Evolutionary conservation across 2,888 invertebrate genomes (phyloP).

Genomic region (Pterostichus madidus): DNA sequence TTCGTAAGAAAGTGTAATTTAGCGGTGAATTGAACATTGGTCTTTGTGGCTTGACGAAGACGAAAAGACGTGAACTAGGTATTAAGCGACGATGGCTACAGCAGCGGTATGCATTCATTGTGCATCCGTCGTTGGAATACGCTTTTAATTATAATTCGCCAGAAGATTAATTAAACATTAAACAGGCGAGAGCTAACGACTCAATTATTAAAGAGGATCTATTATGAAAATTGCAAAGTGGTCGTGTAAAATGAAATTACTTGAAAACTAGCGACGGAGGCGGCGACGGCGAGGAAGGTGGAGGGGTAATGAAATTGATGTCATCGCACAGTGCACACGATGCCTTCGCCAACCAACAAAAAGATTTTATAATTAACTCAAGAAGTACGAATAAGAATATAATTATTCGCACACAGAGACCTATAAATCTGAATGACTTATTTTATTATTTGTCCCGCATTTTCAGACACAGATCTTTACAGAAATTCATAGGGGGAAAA

Average conservation of each 20-base stretch:
- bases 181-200: slow-evolving; percentile 59
- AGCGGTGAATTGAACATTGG: slow-evolving; percentile 11
- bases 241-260: slow-evolving; percentile 63
- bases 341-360: slow-evolving; percentile 19
- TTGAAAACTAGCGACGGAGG: slow-evolving; percentile 53
- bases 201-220: slow-evolving; percentile 63
- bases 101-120: slow-evolving; percentile 46
- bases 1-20: slow-evolving; percentile 17
- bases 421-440: slow-evolving; percentile 17
- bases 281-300: neutral
- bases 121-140: slow-evolving; percentile 57
- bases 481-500: too few relatives aligned
- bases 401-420: slow-evolving; percentile 6
- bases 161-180: slow-evolving; percentile 63
- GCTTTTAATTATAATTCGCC: slow-evolving; percentile 63
- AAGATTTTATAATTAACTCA: slow-evolving; percentile 53
- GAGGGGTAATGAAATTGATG: slow-evolving; percentile 60
- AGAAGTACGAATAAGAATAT: slow-evolving; percentile 45
- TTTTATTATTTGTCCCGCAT: neutral
- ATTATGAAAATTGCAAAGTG: slow-evolving; percentile 62
- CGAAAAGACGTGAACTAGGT: slow-evolving; percentile 32
- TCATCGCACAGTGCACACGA: slow-evolving; percentile 48
- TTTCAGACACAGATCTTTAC: too few relatives aligned
- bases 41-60: slow-evolving; percentile 25
- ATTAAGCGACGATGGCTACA: slow-evolving; percentile 30